These are phyloP conservation scores for Pelobates cultripes DNA, from an alignment of 2,797 vertebrate species.

Conservation along the genomic window DNA sequence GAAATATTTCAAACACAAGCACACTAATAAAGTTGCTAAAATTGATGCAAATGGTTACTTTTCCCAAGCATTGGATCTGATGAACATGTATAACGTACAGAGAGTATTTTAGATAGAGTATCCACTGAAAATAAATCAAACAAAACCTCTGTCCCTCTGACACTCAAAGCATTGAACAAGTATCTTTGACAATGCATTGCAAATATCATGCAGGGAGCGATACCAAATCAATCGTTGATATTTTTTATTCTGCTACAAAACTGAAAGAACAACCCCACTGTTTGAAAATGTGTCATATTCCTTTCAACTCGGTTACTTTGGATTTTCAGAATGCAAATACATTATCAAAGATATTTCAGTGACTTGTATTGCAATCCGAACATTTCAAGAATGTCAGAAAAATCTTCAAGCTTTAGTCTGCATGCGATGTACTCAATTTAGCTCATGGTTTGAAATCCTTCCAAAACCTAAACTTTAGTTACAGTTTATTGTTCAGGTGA, in stretches of 20 bases:
- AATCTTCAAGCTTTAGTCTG: constrained; percentile 26
- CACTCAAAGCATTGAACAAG: no score
- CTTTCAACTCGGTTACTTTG: constrained; percentile 16
- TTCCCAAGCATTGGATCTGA: no score
- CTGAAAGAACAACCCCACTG: constrained; percentile 23
- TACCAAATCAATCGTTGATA: neutral
- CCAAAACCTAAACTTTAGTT: no score
- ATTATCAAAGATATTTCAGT: constrained; percentile 32
- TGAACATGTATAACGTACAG: no score
- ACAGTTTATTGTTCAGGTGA: neutral
- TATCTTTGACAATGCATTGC: no score
- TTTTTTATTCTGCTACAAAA: constrained; percentile 11
- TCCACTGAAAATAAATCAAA: no score
- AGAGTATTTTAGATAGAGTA: no score
- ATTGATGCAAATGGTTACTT: no score
- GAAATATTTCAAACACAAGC: no score
- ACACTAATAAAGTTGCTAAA: no score
- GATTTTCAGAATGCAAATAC: constrained; percentile 28
- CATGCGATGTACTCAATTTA: neutral
- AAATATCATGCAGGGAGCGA: no score
- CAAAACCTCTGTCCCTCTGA: no score
- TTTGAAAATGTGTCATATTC: constrained; percentile 11
- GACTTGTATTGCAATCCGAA: constrained; percentile 13
- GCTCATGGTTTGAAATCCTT: neutral
- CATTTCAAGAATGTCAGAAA: neutral